Evolutionary conservation across 2,888 invertebrate species (phyloP).

Genomic region (Timema cristinae): DNA sequence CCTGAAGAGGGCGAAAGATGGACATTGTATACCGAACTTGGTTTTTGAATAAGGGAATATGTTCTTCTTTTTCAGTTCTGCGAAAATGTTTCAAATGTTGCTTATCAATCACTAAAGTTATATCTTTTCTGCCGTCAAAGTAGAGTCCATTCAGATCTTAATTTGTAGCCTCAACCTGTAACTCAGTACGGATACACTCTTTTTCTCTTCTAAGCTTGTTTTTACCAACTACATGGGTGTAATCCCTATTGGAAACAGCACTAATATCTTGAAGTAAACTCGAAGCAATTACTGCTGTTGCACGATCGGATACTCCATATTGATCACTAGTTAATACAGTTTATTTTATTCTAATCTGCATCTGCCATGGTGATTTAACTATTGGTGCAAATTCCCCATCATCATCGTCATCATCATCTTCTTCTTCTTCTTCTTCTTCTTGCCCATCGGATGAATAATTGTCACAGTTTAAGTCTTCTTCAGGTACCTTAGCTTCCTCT

Average conservation of each 20-base stretch:
- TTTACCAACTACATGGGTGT: too few species aligned
- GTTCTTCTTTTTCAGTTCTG: too few species aligned
- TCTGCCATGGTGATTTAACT: neutral
- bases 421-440: neutral
- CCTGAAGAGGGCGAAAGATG: conserved; percentile 12
- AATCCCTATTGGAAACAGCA: too few species aligned
- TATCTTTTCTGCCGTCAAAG: neutral
- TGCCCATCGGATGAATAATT: neutral
- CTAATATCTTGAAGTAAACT: too few species aligned
- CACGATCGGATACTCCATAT: too few species aligned
- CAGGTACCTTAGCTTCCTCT: too few species aligned
- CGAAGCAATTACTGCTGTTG: too few species aligned
- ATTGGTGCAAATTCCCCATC: neutral
- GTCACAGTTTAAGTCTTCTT: neutral
- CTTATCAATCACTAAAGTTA: neutral
- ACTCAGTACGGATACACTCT: neutral
- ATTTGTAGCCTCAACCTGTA: neutral
- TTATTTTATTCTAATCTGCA: neutral
- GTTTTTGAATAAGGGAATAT: conserved; percentile 15
- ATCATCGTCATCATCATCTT: too few species aligned
- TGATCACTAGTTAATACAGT: conserved; percentile 1
- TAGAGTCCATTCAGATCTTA: neutral
- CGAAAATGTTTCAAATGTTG: too few species aligned
- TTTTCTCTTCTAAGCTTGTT: too few species aligned
- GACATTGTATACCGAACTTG: neutral